These are phyloP conservation scores for Dermolepida albohirtum DNA, from an alignment of 2,888 invertebrate species.

Conservation along the genomic window DNA sequence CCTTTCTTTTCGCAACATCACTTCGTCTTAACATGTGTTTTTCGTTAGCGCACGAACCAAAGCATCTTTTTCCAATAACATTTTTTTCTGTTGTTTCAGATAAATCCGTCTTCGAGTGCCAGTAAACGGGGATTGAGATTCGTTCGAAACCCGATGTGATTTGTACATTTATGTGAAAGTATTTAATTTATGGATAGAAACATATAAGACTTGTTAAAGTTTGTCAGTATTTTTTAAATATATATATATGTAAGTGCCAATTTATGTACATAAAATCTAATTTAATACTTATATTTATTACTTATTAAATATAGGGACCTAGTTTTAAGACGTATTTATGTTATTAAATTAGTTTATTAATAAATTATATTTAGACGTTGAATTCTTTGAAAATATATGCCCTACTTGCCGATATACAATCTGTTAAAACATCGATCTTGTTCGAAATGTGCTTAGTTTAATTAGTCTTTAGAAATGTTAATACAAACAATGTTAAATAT, in stretches of 20 bases:
- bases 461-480: too few relatives aligned
- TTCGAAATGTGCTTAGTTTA: too few relatives aligned
- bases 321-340: too few relatives aligned
- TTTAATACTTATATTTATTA: background rate
- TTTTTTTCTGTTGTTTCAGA: conserved; percentile 40
- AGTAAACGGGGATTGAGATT: conserved; percentile 16
- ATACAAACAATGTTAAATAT: too few relatives aligned
- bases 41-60: conserved; percentile 12
- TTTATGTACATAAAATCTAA: background rate
- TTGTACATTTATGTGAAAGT: background rate
- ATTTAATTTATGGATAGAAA: background rate
- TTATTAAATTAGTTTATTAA: too few relatives aligned
- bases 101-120: conserved; percentile 41
- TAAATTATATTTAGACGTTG: too few relatives aligned
- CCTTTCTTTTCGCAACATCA: conserved; percentile 23
- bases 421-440: too few relatives aligned
- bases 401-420: too few relatives aligned
- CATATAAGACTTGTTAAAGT: background rate
- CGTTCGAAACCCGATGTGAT: conserved; percentile 22
- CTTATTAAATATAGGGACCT: background rate
- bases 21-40: conserved; percentile 13
- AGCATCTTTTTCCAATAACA: conserved; percentile 32
- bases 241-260: conserved; percentile 1
- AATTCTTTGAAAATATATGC: too few relatives aligned
- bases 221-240: background rate